phyloP scores from a whole-genome alignment of 2,113 vertebrate genomes.

The Oreamnos americanus region DNA sequence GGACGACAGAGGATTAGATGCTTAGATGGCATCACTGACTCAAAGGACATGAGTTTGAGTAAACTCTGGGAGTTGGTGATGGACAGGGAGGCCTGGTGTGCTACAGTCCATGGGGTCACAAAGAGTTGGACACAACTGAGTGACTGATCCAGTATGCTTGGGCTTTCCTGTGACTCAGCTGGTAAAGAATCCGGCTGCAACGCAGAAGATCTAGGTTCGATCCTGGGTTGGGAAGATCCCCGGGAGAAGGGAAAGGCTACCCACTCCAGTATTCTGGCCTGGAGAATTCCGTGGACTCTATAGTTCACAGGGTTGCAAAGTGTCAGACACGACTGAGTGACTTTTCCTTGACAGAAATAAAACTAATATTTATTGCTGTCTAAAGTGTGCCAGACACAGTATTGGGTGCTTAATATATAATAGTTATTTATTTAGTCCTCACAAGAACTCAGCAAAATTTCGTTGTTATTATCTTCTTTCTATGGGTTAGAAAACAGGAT shows the following conservation, averaged over 20 bases:
- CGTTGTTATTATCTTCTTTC: neutral
- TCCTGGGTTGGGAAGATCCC: neutral
- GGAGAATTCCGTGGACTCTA: neutral
- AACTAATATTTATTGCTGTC: neutral
- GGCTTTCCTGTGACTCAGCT: neutral
- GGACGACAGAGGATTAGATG: neutral
- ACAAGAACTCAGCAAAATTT: neutral
- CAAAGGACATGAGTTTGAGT: neutral
- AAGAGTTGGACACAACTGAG: neutral
- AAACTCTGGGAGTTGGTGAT: neutral
- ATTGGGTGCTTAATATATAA: neutral
- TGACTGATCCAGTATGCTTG: neutral
- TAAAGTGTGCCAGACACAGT: neutral
- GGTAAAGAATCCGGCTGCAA: neutral
- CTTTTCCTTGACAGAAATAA: neutral
- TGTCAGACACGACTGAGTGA: fast-evolving
- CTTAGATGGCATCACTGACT: neutral
- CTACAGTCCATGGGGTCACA: neutral
- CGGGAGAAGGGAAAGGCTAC: neutral
- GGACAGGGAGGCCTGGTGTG: neutral
- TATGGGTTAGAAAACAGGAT: neutral
- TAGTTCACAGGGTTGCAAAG: neutral
- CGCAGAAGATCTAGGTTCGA: neutral
- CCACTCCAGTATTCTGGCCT: neutral
- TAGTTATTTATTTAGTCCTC: neutral